Conservation (phyloP, 2,113 vertebrate genomes). For the Chinchilla lanigera region DNA sequence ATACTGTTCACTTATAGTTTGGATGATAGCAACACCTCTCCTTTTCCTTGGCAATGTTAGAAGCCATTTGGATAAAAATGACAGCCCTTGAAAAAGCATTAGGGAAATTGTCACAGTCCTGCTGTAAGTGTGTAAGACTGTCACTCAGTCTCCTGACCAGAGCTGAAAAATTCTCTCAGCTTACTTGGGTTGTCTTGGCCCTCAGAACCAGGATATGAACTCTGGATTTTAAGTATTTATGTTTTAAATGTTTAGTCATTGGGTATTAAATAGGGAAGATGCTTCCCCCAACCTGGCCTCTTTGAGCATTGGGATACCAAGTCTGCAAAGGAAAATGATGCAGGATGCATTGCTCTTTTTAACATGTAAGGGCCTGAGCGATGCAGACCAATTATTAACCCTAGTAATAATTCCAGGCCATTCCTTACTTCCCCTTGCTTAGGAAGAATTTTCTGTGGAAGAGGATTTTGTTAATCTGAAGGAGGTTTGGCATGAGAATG, state of each 20-base stretch:
- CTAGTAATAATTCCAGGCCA: background rate
- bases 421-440: background rate
- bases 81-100: conserved; percentile 81
- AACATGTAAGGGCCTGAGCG: background rate
- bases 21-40: conserved; percentile 80
- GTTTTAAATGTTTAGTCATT: background rate
- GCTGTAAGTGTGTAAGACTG: conserved; percentile 71
- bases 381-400: background rate
- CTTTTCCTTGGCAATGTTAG: conserved; percentile 83
- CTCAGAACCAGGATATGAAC: background rate
- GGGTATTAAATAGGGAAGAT: too few relatives aligned
- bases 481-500: conserved; percentile 31
- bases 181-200: conserved; percentile 17
- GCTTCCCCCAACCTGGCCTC: background rate
- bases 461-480: background rate
- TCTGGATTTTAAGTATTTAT: conserved; percentile 39
- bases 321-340: background rate
- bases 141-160: conserved; percentile 76
- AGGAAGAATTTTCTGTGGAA: conserved; percentile 38
- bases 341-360: background rate
- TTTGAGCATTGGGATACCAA: background rate
- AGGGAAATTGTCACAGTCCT: conserved; percentile 79
- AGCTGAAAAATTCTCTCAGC: conserved; percentile 77
- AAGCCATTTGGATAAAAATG: conserved; percentile 79
- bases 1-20: conserved; percentile 78